Percentiles rank a stretch among this genome's conserved stretches.
phyloP scores from a whole-genome alignment of 2,888 invertebrate genomes.

The Ryuthela nishihirai region DNA sequence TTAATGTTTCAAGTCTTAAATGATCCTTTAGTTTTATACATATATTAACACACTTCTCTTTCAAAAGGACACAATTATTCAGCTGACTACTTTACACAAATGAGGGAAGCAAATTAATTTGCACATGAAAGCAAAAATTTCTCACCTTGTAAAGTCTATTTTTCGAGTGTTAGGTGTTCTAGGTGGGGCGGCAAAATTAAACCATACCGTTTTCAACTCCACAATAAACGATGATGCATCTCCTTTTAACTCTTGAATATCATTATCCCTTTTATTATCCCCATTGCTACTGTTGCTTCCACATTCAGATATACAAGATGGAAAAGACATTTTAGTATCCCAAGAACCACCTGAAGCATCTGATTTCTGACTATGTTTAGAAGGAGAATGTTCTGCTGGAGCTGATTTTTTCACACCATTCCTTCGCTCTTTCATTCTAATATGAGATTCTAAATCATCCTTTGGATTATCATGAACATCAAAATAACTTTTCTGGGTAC shows the following conservation, averaged over 20 bases:
- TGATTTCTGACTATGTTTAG: conserved; percentile 21
- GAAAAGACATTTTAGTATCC: conserved; percentile 25
- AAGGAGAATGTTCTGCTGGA: conserved; percentile 22
- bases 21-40: background rate
- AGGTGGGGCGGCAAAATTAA: conserved; percentile 96
- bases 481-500: conserved; percentile 4
- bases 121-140: conserved; percentile 8
- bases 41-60: no score
- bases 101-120: no score
- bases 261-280: conserved; percentile 3
- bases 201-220: conserved; percentile 88
- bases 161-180: conserved; percentile 88
- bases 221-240: conserved; percentile 72
- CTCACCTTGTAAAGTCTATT: conserved; percentile 83
- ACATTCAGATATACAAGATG: conserved; percentile 31
- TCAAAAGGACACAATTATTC: no score
- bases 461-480: conserved; percentile 7
- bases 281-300: conserved; percentile 25
- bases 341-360: conserved; percentile 16
- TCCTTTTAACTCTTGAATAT: conserved; percentile 45
- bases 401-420: background rate
- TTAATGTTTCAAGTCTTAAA: background rate
- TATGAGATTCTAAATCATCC: conserved; percentile 7
- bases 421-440: conserved; percentile 1
- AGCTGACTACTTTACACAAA: no score